Evolutionary conservation across 2,113 vertebrate species (phyloP), one percentile per base, ranked within the genome.

Genomic region (Neoarius graeffei): DNA sequence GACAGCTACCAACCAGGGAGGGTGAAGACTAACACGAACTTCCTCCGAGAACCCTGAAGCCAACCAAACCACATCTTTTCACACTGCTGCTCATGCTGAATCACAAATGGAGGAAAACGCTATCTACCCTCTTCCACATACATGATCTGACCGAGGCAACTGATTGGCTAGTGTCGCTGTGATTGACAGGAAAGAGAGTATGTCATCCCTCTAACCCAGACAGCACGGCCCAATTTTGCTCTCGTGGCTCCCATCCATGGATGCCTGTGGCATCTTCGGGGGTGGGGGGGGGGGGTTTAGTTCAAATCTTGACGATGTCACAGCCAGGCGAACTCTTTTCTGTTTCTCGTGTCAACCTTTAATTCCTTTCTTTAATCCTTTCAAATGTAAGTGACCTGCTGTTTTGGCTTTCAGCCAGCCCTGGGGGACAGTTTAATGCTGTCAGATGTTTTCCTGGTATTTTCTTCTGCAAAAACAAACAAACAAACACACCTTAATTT

Each of bases 341-440:
- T 79, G 20, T 56, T 5, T 13, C 73, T 10, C 15, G 83, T 77
- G 48, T 50, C 79, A 86, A 86, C 76, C 67, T 52, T 56, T 81
- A 56, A 64, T 56, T 69, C 57, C n/a, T 30, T 13, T 57, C 3
- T 13, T 13, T 57, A 42, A 42, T 42, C 42, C 57, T 80, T 84
- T 86, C 50, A 79, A 73, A 27, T 15, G 50, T 77, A 59, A 48
- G 66, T 79, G 83, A 69, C 73, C 87, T 60, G 85, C 76, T 80
- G 64, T 62, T 59, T 73, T 73, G 80, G 64, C 66, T 60, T 52
- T 64, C 62, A 67, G 67, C 89, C 91, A 92, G 93, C 94, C 90
- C 91, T 89, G 66, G 77, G 88, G 88, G 89, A 77, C 83, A 50
- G 69, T 83, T 90, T 88, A 91, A 90, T 90, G 83, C 87, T 85